Percentiles rank a stretch among this genome's conserved stretches.
phyloP scores from a whole-genome alignment of 2,888 invertebrate genomes.

The Horisme vitalbata region DNA sequence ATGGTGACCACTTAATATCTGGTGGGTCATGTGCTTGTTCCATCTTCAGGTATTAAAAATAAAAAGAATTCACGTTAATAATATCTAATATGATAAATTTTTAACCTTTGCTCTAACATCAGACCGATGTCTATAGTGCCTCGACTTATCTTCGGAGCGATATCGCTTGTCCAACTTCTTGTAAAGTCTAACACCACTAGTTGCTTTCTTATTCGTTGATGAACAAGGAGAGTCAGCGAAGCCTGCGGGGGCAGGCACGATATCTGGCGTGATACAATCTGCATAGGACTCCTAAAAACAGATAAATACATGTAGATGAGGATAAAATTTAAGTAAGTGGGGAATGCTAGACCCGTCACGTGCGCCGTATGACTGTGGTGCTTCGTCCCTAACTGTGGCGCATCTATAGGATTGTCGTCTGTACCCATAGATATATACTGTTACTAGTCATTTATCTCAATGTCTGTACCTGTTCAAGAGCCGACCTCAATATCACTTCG shows the following conservation, averaged over 20 bases:
- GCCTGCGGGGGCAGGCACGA: conserved; percentile 94
- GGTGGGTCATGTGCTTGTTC: no score
- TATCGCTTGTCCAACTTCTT: conserved; percentile 91
- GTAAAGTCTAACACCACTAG: conserved; percentile 84
- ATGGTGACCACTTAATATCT: no score
- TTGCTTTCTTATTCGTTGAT: conserved; percentile 57
- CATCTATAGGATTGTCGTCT: no score
- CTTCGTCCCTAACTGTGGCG: no score
- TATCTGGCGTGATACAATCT: conserved; percentile 84
- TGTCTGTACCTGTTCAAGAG: no score
- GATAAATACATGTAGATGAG: background rate
- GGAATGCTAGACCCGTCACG: no score
- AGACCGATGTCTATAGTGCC: conserved; percentile 85
- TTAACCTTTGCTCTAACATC: conserved; percentile 93
- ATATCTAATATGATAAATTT: conserved; percentile 16
- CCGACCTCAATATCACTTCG: no score
- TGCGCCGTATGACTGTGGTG: no score
- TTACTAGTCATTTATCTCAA: no score
- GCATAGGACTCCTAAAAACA: conserved; percentile 68
- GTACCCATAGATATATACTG: no score
- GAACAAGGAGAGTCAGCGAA: conserved; percentile 92
- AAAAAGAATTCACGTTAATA: no score
- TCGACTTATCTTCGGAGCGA: conserved; percentile 89
- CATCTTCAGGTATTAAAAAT: no score
- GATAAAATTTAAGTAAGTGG: background rate